A percentile compares a stretch with the other conserved stretches of the same genome.
Evolutionary conservation across 2,113 vertebrate species (phyloP).

Genomic region (Oxygymnocypris stewartii): DNA sequence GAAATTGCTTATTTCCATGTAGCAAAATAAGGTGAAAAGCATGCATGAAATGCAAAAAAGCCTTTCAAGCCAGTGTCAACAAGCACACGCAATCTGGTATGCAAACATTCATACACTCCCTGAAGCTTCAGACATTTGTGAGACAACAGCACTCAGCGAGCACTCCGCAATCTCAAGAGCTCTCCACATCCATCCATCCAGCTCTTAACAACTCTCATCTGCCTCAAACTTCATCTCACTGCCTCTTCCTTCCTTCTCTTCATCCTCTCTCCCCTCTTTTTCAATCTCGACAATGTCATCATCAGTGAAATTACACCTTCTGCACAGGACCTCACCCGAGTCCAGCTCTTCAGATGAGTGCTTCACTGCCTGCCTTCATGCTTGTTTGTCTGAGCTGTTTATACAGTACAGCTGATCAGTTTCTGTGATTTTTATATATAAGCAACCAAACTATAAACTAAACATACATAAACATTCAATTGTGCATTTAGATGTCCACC

Average conservation of each 20-base stretch:
- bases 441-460: neutral
- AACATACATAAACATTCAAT: neutral
- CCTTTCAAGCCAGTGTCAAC: neutral
- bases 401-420: neutral
- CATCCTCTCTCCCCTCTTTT: neutral
- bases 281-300: conserved; percentile 66
- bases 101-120: conserved; percentile 50
- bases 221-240: conserved; percentile 71
- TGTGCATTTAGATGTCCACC: neutral
- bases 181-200: conserved; percentile 77
- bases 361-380: neutral
- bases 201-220: conserved; percentile 77
- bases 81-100: neutral
- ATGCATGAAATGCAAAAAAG: neutral
- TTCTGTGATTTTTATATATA: neutral
- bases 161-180: conserved; percentile 75
- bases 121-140: conserved; percentile 8
- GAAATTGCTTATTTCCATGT: neutral
- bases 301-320: conserved; percentile 63
- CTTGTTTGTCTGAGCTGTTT: neutral
- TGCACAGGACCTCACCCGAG: neutral
- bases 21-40: neutral
- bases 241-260: conserved; percentile 62
- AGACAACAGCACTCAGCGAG: conserved; percentile 69
- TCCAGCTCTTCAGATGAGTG: neutral